Percentiles rank a stretch among this genome's conserved stretches.
Conservation (phyloP, 2,113 vertebrate genomes). For the Dasyprocta punctata region DNA sequence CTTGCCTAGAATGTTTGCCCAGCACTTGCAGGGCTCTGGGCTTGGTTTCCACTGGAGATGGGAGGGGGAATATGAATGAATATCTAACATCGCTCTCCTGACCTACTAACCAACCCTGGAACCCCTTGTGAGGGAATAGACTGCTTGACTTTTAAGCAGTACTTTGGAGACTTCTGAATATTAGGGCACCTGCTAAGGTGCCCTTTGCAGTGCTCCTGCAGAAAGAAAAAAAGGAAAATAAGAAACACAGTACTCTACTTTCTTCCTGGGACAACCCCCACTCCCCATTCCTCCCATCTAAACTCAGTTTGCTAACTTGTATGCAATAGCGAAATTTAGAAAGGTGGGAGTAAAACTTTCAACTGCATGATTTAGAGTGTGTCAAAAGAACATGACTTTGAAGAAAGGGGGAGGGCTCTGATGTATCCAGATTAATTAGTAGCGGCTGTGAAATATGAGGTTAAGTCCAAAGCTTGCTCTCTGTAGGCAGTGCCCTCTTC, state of each 20-base stretch:
- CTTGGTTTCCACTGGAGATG: neutral
- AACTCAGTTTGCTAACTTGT: neutral
- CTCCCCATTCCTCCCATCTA: neutral
- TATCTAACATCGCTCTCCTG: neutral
- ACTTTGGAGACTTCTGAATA: neutral
- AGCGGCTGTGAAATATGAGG: neutral
- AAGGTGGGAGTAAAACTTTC: neutral
- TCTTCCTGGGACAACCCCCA: neutral
- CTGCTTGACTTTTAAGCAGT: slow-evolving; percentile 20
- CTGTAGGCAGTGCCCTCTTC: neutral
- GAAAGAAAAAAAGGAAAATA: neutral
- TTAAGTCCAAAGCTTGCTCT: slow-evolving; percentile 17
- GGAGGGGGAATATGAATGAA: neutral
- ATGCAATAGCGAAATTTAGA: neutral
- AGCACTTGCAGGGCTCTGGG: neutral
- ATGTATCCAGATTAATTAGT: neutral
- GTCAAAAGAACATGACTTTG: neutral
- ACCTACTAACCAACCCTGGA: neutral
- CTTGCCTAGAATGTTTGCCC: neutral
- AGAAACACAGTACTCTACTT: neutral
- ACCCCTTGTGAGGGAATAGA: neutral
- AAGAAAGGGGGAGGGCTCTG: neutral
- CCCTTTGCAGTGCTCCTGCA: neutral
- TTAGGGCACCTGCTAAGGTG: neutral
- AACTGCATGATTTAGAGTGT: neutral